Percentiles rank a stretch among this genome's conserved stretches.
These are phyloP conservation scores for Spea multiplicata DNA, from an alignment of 2,113 vertebrate genomes.

Conservation along the genomic window DNA sequence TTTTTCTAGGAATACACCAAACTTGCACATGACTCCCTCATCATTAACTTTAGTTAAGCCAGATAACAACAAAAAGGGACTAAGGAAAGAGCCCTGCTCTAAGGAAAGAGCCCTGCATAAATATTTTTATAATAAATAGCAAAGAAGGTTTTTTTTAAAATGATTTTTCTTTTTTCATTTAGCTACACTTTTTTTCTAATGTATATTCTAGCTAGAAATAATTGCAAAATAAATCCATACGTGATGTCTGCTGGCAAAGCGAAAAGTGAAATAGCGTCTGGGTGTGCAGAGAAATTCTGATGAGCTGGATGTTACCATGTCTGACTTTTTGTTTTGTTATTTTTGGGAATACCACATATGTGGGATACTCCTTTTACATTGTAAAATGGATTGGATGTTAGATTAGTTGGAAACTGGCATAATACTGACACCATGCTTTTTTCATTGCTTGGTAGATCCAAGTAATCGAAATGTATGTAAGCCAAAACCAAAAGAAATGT, in stretches of 20 bases:
- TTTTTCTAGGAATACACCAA: conserved; percentile 14
- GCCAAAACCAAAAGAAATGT: conserved; percentile 39
- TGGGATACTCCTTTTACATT: conserved; percentile 9
- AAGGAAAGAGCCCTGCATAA: conserved; percentile 15
- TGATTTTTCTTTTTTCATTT: conserved; percentile 9
- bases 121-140: conserved; percentile 15
- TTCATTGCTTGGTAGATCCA: conserved; percentile 27
- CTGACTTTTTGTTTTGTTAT: conserved; percentile 20
- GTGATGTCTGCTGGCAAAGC: background rate
- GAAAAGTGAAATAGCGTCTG: conserved; percentile 12
- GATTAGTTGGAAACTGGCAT: conserved; percentile 43
- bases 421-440: conserved; percentile 26
- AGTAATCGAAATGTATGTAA: conserved; percentile 26
- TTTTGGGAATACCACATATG: conserved; percentile 23
- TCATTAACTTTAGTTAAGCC: conserved; percentile 8
- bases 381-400: conserved; percentile 41
- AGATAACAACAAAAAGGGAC: conserved; percentile 3
- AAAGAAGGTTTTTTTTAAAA: background rate
- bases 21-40: background rate
- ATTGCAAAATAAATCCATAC: background rate
- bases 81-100: conserved; percentile 4
- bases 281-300: conserved; percentile 3
- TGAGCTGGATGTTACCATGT: conserved; percentile 11
- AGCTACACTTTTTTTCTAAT: background rate
- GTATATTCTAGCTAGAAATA: background rate